Evolutionary conservation across 2,113 vertebrate genomes (phyloP).

Genomic region (Alosa alosa): DNA sequence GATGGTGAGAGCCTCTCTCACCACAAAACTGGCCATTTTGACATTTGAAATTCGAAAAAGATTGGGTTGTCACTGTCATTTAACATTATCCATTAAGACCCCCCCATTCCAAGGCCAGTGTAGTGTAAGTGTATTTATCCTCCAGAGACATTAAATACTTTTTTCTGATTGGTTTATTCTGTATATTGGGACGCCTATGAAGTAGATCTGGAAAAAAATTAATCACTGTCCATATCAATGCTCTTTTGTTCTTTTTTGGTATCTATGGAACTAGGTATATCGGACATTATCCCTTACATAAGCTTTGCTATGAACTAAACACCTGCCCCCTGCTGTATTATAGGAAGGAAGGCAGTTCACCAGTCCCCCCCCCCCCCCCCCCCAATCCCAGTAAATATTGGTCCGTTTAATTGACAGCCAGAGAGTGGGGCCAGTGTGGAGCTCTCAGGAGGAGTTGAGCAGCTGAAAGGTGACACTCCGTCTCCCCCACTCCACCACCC

Average conservation of each 20-base stretch:
- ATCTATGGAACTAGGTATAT: no score
- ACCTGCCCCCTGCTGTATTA: not conserved
- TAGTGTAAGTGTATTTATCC: no score
- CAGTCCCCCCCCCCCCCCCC: not conserved
- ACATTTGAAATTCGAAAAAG: not conserved
- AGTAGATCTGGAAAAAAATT: no score
- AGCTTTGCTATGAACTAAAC: not conserved
- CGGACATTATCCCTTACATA: no score
- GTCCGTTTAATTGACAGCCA: conserved; percentile 14
- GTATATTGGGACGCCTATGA: no score
- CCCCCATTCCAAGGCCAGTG: not conserved
- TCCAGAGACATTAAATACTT: no score
- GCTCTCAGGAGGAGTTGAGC: not conserved
- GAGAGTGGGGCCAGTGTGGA: not conserved
- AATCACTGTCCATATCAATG: no score
- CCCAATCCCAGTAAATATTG: not conserved
- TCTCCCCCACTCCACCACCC: not conserved
- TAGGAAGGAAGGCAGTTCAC: not conserved
- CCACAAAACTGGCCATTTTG: not conserved
- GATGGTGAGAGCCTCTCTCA: not conserved
- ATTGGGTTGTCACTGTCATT: not conserved
- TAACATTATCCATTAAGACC: not conserved
- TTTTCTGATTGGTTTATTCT: no score
- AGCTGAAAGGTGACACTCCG: conserved; percentile 20
- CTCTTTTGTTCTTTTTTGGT: no score